Evolutionary conservation across 2,113 vertebrate genomes (phyloP).

Genomic region (rat (Rattus norvegicus)): GRCr8 NC_086023.1:51343001-51343500

Average conservation of each 20-base stretch:
- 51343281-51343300: neutral
- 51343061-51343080: neutral
- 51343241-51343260: neutral
- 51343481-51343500: neutral
- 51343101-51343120: neutral
- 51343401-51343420: too few relatives aligned
- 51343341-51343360: neutral
- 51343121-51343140: neutral
- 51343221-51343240: constrained; percentile 8
- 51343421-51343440: too few relatives aligned
- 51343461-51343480: neutral
- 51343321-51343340: neutral
- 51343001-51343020: neutral
- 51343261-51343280: neutral
- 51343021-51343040: neutral
- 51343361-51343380: neutral
- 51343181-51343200: neutral
- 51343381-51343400: neutral
- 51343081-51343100: neutral
- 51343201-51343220: constrained; percentile 14
- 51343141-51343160: neutral
- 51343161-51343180: neutral
- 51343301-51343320: neutral
- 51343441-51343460: too few relatives aligned
- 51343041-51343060: neutral